Conservation (phyloP, 1,140 invertebrate species). For the Heliconius hermathena region DNA sequence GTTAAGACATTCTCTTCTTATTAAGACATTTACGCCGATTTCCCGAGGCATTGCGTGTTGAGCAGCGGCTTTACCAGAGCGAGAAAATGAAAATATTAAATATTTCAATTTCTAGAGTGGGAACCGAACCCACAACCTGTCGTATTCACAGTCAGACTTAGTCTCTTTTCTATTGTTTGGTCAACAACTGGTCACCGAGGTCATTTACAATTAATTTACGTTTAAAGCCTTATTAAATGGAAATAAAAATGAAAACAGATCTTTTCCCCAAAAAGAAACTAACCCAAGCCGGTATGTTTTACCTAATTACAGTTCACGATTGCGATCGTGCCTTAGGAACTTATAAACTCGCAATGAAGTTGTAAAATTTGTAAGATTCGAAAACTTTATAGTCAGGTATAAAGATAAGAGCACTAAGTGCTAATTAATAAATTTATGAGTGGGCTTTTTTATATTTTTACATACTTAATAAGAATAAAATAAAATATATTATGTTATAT, state of each 20-base stretch:
- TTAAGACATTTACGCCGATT: no score
- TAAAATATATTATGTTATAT: not conserved
- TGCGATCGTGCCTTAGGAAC: constrained; percentile 4
- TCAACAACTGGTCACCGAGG: no score
- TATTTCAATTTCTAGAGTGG: no score
- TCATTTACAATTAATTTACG: no score
- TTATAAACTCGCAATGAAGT: constrained; percentile 13
- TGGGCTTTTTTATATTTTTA: constrained; percentile 5
- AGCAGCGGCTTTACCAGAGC: no score
- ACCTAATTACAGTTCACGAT: not conserved
- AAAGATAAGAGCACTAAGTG: constrained; percentile 15
- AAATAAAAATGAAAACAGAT: not conserved
- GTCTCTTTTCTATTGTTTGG: no score
- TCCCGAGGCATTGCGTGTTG: no score
- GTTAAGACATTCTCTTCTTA: no score
- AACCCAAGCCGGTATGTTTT: not conserved
- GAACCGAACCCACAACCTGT: no score
- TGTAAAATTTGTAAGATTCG: constrained; percentile 9
- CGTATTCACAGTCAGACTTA: no score
- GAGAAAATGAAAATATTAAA: no score
- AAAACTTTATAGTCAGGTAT: constrained; percentile 5
- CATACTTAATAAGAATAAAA: not conserved
- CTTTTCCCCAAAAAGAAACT: not conserved
- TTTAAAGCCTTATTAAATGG: no score
- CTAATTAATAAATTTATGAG: constrained; percentile 13